Evolutionary conservation across 2,797 vertebrate genomes (phyloP).

Genomic region (Avahi laniger): DNA sequence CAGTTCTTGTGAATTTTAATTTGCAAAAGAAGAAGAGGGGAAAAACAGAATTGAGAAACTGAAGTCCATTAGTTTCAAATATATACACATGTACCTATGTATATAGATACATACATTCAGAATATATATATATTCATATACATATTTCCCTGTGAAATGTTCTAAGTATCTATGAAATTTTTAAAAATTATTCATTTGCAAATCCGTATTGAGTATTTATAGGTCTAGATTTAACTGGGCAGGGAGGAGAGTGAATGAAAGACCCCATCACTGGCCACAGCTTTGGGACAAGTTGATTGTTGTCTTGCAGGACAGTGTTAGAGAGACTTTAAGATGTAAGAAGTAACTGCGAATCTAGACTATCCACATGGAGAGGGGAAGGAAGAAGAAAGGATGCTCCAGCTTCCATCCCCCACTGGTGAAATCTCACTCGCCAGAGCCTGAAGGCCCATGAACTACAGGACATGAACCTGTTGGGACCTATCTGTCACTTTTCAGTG

Average conservation of each 20-base stretch:
- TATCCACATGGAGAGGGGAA: neutral
- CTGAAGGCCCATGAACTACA: accelerated
- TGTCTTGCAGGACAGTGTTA: neutral
- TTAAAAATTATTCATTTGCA: neutral
- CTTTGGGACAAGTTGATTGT: neutral
- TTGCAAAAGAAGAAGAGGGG: neutral
- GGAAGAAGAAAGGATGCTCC: accelerated
- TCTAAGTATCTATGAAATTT: neutral
- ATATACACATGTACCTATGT: neutral
- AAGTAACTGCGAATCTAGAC: neutral
- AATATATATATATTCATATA: neutral
- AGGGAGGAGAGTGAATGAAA: neutral
- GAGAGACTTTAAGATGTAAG: neutral
- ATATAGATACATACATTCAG: neutral
- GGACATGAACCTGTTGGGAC: accelerated
- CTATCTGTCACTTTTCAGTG: accelerated
- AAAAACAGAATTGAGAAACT: neutral
- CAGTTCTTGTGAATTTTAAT: neutral
- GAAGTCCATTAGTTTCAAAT: neutral
- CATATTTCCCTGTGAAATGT: neutral
- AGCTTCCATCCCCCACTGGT: accelerated
- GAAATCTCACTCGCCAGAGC: neutral
- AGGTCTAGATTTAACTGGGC: neutral
- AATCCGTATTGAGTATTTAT: neutral
- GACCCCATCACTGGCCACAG: neutral